Evolutionary conservation across 2,113 vertebrate species (phyloP).

Genomic region (Tetrax tetrax): DNA sequence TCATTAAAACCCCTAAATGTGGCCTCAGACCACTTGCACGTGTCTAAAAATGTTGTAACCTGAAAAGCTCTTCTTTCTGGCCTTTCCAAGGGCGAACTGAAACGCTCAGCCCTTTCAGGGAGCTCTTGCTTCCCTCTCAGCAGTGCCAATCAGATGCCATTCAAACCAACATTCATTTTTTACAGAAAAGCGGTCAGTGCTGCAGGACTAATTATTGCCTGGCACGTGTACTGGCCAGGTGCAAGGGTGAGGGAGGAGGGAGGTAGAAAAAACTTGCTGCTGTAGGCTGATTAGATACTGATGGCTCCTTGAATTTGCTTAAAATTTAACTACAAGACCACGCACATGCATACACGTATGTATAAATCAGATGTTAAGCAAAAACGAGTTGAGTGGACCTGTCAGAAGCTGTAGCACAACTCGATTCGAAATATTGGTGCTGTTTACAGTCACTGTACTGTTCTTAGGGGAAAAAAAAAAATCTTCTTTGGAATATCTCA

Average conservation of each 20-base stretch:
- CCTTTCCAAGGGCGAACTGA: neutral
- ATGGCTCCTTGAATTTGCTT: neutral
- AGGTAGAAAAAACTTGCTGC: neutral
- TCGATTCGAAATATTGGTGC: neutral
- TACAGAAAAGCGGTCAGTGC: neutral
- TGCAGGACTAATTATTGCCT: constrained; percentile 2
- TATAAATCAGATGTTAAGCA: neutral
- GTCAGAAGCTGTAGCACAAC: neutral
- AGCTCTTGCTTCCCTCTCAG: neutral
- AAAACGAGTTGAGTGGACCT: neutral
- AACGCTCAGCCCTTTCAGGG: neutral
- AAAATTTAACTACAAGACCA: neutral
- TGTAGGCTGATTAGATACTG: neutral
- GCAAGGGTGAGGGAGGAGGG: neutral
- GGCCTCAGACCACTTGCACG: neutral
- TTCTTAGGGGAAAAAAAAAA: neutral
- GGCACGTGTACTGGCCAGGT: neutral
- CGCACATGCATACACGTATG: too few relatives aligned
- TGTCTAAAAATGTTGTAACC: neutral
- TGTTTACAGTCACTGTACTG: neutral
- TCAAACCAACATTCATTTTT: neutral
- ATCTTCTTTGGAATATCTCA: neutral
- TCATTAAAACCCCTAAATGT: neutral
- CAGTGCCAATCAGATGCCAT: constrained; percentile 27
- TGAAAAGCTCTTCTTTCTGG: neutral